phyloP scores from a whole-genome alignment of 2,888 invertebrate genomes.

The Cantharis lateralis region DNA sequence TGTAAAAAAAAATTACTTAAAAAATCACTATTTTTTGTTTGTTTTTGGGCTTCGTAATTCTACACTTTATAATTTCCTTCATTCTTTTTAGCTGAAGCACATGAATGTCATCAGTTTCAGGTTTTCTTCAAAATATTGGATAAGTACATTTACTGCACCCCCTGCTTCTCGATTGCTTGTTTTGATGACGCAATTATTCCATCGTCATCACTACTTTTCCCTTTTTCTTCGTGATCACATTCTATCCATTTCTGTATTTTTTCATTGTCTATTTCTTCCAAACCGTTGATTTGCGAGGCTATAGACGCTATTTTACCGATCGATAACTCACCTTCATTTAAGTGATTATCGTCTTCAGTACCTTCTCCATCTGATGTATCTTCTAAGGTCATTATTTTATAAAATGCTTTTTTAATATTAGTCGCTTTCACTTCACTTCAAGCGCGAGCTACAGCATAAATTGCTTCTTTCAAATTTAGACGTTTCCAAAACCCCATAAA shows the following conservation, averaged over 20 bases:
- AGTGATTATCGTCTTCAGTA: too few relatives aligned
- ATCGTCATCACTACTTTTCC: constrained; percentile 27
- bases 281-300: background rate
- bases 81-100: too few relatives aligned
- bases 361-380: background rate
- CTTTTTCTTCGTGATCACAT: constrained; percentile 15
- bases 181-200: constrained; percentile 23
- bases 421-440: background rate
- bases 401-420: constrained; percentile 2
- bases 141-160: too few relatives aligned
- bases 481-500: constrained; percentile 1
- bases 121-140: too few relatives aligned
- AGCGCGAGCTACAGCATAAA: constrained; percentile 7
- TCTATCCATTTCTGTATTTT: constrained; percentile 11
- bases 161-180: too few relatives aligned
- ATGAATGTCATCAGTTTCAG: too few relatives aligned
- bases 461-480: constrained; percentile 11
- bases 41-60: too few relatives aligned
- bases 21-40: too few relatives aligned
- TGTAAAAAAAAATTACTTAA: too few relatives aligned
- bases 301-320: background rate
- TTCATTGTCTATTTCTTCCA: constrained; percentile 3
- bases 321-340: background rate
- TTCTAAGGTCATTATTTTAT: constrained; percentile 13
- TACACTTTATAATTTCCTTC: too few relatives aligned